Percentiles rank a stretch among this genome's conserved stretches.
phyloP scores from a whole-genome alignment of 2,113 vertebrate species.

The Mungos mungo region DNA sequence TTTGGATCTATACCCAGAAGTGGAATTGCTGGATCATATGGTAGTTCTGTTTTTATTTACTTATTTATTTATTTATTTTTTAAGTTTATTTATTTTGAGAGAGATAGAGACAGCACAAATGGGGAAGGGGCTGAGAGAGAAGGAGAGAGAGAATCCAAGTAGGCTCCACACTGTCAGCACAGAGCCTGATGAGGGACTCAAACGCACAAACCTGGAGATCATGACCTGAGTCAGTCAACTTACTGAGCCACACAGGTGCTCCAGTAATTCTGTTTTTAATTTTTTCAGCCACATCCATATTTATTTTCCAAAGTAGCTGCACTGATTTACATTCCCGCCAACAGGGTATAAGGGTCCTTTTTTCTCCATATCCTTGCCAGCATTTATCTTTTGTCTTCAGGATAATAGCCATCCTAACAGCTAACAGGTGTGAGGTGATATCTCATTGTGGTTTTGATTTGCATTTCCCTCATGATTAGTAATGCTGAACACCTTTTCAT shows the following conservation, averaged over 20 bases:
- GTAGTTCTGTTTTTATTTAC: background rate
- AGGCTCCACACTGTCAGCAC: no score
- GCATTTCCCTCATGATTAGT: background rate
- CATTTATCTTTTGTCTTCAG: no score
- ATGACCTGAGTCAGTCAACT: no score
- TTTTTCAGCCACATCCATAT: background rate
- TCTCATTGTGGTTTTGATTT: background rate
- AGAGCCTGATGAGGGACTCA: no score
- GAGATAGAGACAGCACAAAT: no score
- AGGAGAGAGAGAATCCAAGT: no score
- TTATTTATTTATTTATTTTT: no score
- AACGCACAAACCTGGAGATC: no score
- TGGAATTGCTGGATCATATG: background rate
- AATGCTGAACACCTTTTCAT: background rate
- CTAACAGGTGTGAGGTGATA: background rate
- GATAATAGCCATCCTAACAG: no score
- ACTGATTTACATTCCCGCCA: background rate
- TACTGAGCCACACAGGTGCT: no score
- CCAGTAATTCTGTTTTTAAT: background rate
- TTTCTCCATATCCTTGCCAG: background rate
- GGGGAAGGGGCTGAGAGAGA: no score
- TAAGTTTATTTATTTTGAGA: no score
- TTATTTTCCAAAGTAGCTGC: background rate
- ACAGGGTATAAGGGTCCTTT: background rate
- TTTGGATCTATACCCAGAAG: background rate